These are phyloP conservation scores for Poeciliopsis turneri DNA, from an alignment of 2,797 vertebrate species.

Conservation along the genomic window DNA sequence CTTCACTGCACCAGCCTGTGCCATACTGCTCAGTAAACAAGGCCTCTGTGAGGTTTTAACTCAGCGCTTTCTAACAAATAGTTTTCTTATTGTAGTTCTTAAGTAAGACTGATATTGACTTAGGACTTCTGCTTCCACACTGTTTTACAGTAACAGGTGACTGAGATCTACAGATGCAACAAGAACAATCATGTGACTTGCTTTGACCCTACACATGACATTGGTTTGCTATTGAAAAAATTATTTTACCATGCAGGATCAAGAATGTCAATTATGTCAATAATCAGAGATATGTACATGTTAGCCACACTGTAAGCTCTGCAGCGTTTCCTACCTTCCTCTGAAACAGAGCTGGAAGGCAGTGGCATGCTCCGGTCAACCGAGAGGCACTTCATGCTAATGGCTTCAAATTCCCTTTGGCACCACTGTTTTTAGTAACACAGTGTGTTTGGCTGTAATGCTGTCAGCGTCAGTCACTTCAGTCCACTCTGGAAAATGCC, in stretches of 20 bases:
- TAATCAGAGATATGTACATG: neutral
- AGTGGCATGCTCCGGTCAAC: neutral
- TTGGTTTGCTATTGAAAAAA: neutral
- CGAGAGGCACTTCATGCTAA: neutral
- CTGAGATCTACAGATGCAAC: neutral
- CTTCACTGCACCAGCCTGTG: too few species aligned
- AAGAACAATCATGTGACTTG: neutral
- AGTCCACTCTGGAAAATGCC: neutral
- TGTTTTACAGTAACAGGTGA: neutral
- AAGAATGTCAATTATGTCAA: neutral
- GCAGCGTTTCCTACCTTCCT: neutral
- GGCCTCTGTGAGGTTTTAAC: neutral
- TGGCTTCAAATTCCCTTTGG: neutral
- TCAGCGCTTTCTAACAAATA: neutral
- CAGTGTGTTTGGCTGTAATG: neutral
- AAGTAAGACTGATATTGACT: neutral
- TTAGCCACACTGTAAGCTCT: neutral
- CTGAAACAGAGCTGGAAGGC: neutral
- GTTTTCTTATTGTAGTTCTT: neutral
- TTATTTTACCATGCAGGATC: neutral
- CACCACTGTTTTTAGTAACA: neutral
- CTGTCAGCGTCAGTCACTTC: neutral
- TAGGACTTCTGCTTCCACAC: neutral
- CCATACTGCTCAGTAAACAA: too few species aligned
- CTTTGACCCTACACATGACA: neutral